phyloP scores from a whole-genome alignment of 2,113 vertebrate genomes.

The Anhinga rufa region DNA sequence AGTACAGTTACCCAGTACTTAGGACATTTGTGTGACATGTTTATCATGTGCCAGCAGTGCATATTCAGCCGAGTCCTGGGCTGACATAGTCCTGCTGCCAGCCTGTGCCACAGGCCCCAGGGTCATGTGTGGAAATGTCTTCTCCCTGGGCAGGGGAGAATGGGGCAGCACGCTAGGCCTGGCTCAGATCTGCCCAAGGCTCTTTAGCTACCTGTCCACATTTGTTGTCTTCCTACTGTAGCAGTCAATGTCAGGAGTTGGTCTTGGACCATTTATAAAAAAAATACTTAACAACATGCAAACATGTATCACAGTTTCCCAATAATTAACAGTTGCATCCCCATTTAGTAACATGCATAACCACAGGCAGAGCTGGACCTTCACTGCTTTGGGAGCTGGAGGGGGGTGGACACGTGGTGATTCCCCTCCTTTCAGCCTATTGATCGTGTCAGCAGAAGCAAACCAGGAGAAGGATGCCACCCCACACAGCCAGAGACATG shows the following conservation, averaged over 20 bases:
- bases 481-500: not conserved
- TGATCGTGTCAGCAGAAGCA: not conserved
- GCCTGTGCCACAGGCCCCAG: not conserved
- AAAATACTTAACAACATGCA: not conserved
- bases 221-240: not conserved
- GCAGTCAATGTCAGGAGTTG: not conserved
- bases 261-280: not conserved
- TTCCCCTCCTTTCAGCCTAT: too few relatives aligned
- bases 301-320: not conserved
- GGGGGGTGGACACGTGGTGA: fast-evolving
- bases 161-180: fast-evolving
- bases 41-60: not conserved
- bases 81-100: not conserved
- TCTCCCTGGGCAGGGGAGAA: not conserved
- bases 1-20: not conserved
- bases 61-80: fast-evolving
- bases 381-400: fast-evolving
- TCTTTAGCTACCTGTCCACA: not conserved
- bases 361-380: not conserved
- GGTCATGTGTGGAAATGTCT: not conserved
- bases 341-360: not conserved
- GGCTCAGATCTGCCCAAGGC: not conserved
- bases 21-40: not conserved
- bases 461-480: not conserved
- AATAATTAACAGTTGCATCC: not conserved